These are phyloP conservation scores for Abramis brama DNA, from an alignment of 2,113 vertebrate genomes.

Conservation along the genomic window DNA sequence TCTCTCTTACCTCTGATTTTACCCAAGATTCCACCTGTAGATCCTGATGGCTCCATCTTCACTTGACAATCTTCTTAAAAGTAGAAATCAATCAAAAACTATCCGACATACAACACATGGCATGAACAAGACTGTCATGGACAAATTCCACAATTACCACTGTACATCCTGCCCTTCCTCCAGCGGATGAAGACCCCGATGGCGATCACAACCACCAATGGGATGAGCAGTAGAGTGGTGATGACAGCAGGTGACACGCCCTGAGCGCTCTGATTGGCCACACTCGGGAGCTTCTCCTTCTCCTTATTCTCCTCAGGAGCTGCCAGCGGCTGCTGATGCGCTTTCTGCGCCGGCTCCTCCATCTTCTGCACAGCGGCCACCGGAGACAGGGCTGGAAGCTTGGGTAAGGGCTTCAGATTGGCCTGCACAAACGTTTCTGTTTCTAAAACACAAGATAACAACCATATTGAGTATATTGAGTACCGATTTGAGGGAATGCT, in stretches of 20 bases:
- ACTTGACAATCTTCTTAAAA: slow-evolving; percentile 81
- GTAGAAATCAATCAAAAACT: slow-evolving; percentile 29
- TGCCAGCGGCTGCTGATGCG: background rate
- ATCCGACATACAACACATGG: background rate
- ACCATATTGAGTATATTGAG: background rate
- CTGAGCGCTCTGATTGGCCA: slow-evolving; percentile 74
- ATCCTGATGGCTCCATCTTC: slow-evolving; percentile 82
- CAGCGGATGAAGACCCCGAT: slow-evolving; percentile 86
- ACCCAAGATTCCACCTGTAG: slow-evolving; percentile 86
- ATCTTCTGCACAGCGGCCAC: slow-evolving; percentile 63
- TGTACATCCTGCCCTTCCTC: slow-evolving; percentile 85
- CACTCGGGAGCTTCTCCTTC: slow-evolving; percentile 50
- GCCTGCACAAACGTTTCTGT: slow-evolving; percentile 81
- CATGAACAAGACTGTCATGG: background rate
- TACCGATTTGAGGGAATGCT: background rate
- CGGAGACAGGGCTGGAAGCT: slow-evolving; percentile 66
- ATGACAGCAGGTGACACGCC: slow-evolving; percentile 83
- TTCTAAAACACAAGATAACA: slow-evolving; percentile 69
- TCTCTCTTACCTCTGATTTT: slow-evolving; percentile 84
- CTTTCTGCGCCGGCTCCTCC: slow-evolving; percentile 11
- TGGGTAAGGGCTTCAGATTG: slow-evolving; percentile 77
- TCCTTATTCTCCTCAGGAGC: background rate
- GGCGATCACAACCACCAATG: slow-evolving; percentile 82
- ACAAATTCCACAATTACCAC: slow-evolving; percentile 67
- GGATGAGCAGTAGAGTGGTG: slow-evolving; percentile 88